These are phyloP conservation scores for Priapulus caudatus DNA, from an alignment of 2,888 invertebrate species.

Conservation along the genomic window DNA sequence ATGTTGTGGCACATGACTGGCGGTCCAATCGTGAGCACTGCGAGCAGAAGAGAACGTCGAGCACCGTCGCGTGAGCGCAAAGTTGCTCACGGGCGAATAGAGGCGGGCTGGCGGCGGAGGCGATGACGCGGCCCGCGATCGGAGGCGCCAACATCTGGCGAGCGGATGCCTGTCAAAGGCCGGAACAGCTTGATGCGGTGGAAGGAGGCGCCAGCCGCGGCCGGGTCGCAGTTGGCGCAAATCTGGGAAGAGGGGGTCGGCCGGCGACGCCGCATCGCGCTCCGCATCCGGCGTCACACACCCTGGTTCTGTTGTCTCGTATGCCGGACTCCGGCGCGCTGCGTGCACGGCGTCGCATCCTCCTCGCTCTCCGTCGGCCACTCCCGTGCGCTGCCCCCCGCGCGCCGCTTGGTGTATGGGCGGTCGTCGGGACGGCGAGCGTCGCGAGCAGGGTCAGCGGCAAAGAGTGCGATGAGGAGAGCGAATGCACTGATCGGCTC, in stretches of 20 bases:
- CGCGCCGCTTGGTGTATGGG: slow-evolving; percentile 8
- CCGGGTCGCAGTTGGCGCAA: background rate
- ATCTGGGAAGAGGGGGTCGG: background rate
- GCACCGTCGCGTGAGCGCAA: slow-evolving; percentile 15
- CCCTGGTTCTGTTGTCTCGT: background rate
- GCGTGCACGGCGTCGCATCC: background rate
- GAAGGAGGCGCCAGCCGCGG: background rate
- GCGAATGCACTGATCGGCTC: slow-evolving; percentile 28
- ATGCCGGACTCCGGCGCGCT: background rate
- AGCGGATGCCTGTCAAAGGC: background rate
- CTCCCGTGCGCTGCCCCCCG: background rate
- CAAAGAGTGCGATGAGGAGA: slow-evolving; percentile 24
- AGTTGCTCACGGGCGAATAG: slow-evolving; percentile 7
- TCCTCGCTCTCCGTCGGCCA: slow-evolving; percentile 5
- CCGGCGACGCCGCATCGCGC: background rate
- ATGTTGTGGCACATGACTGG: slow-evolving; percentile 29
- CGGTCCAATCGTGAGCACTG: slow-evolving; percentile 31
- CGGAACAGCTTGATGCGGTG: slow-evolving; percentile 6
- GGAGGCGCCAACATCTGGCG: no score
- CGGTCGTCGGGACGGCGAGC: slow-evolving; percentile 24
- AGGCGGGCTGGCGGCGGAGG: background rate
- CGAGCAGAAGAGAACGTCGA: slow-evolving; percentile 26
- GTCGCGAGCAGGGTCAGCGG: slow-evolving; percentile 26
- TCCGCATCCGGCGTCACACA: background rate
- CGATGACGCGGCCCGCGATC: background rate